Evolutionary conservation across 2,797 vertebrate species (phyloP), one percentile per base, ranked within the genome.

Genomic region (Ataeniobius toweri): DNA sequence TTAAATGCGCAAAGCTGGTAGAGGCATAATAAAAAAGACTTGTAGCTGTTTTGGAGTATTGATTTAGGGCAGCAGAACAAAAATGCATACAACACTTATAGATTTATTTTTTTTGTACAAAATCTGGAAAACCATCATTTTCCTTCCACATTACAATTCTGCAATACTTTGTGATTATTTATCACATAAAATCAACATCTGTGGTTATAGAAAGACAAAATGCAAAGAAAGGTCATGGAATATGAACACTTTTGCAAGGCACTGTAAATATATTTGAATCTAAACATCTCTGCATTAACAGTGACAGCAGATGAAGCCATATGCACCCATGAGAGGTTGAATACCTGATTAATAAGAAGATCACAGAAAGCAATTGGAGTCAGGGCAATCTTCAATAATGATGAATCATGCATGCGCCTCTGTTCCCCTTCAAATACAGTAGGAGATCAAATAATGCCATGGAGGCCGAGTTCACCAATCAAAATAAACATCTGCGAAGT

Each of bases 331-430:
- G 61, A 67, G 41, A 24, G 18, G 68, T 16, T 75, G 68, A 39
- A 58, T 71, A 75, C 53, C 67, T 75, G 65, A 78, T 76, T 46
- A 67, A 41, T 80, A 71, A 56, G 24, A 76, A 58, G 58, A 67
- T 59, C 73, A 77, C 46, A 56, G 48, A 71, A 58, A 56, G 75
- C 39, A 80, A 65, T 76, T 71, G 46, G 55, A 76, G 26, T 79
- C 51, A 59, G 28, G 61, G 28, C 13, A 55, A 14, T 46, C 75
- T 70, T 81, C n/a, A 41, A n/a, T 31, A 76, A 76, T 72, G 74
- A 81, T 59, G 53, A 53, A 59, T 78, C 70, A 61, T 48, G 56
- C 28, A 36, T 56, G 24, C 0, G 18, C 51, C 41, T 12, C 58
- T 67, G 36, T 73, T 76, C 3, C 16, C 18, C 13, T 63, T 76